Base-by-base conservation (phyloP, 2,797 vertebrate species). In the Acrossocheilus wenchowensis region DNA sequence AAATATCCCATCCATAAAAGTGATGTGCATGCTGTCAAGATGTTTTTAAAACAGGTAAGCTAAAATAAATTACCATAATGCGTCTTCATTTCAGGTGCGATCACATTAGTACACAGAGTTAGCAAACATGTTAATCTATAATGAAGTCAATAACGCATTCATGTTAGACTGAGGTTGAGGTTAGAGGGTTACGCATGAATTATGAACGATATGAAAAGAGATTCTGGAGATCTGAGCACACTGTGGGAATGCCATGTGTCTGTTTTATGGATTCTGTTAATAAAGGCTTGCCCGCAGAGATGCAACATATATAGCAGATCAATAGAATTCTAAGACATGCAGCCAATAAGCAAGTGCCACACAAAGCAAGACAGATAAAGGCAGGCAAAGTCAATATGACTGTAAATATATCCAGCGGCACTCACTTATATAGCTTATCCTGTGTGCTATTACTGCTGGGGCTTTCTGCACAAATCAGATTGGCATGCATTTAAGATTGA, bases 371-470 rank as follows among this genome's bases (percentile, higher is more conserved):
- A 84, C 84, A 87, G 83, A 88, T 88, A 86, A 88, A 86, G 89
- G 75, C 81, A 87, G 45, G 69, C 57, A 43, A 75, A 89, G 88
- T 91, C 71, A 85, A 89, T 88, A 89, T 11, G 74, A 90, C 52
- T 69, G 91, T 94, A 93, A 94, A 95, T 94, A 93, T 91, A 91
- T 93, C 82, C 83, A 88, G 91, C 89, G 87, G 93, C 93, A 95
- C 94, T 95, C 94, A 94, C 93, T 93, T 95, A 93, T 92, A 91
- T 89, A 87, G 89, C 87, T 92, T 90, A 89, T 95, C 93, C 92
- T 91, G 87, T 85, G 88, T 92, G 91, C 92, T 93, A 94, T 93
- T 92, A 95, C 92, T 86, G 90, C 90, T 89, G 89, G 87, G 79
- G 89, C 86, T 91, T 91, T 85, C 78, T 45, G 94, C 92, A 94